A percentile compares a stretch with the other conserved stretches of the same genome.
Conservation (phyloP, 53 echinoderm and acorn worm species). For the Pentamera pediparva region DNA sequence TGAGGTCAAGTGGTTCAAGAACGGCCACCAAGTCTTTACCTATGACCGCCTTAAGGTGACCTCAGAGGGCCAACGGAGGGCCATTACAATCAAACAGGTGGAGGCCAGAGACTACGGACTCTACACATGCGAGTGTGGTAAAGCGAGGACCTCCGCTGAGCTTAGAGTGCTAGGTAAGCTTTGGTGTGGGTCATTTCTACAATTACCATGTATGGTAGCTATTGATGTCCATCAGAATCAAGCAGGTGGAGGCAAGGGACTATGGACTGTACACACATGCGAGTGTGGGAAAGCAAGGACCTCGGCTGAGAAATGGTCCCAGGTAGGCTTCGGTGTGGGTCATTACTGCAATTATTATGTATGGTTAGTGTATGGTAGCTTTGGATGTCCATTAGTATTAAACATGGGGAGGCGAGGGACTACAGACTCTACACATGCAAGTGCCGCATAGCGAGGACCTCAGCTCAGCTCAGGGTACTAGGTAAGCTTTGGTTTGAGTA, state of each 20-base stretch:
- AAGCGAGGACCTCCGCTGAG: constrained; percentile 52
- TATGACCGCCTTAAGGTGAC: constrained; percentile 68
- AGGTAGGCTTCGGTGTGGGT: too few relatives aligned
- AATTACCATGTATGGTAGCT: too few relatives aligned
- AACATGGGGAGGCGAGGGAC: constrained; percentile 68
- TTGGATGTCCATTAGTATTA: constrained; percentile 65
- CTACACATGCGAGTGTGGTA: constrained; percentile 70
- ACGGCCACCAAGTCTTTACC: constrained; percentile 75
- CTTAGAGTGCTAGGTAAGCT: constrained; percentile 77
- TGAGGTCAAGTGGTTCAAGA: constrained; percentile 81
- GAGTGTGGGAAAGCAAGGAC: constrained; percentile 63
- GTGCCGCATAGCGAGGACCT: constrained; percentile 58
- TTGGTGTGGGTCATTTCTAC: too few relatives aligned
- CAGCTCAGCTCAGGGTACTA: constrained; percentile 67
- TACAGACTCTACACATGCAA: constrained; percentile 68
- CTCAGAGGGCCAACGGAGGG: constrained; percentile 87
- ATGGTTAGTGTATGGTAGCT: too few relatives aligned
- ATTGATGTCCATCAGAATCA: constrained; percentile 55
- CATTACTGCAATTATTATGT: too few relatives aligned
- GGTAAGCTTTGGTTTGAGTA: constrained; percentile 58
- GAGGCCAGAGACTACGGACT: constrained; percentile 76
- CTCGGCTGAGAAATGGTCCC: too few relatives aligned
- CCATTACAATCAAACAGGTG: constrained; percentile 55
- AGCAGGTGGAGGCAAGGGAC: constrained; percentile 69
- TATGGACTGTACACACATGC: constrained; percentile 69